Conservation (phyloP, 2,888 invertebrate species). For the Imbricaverruca yamaguchii region DNA sequence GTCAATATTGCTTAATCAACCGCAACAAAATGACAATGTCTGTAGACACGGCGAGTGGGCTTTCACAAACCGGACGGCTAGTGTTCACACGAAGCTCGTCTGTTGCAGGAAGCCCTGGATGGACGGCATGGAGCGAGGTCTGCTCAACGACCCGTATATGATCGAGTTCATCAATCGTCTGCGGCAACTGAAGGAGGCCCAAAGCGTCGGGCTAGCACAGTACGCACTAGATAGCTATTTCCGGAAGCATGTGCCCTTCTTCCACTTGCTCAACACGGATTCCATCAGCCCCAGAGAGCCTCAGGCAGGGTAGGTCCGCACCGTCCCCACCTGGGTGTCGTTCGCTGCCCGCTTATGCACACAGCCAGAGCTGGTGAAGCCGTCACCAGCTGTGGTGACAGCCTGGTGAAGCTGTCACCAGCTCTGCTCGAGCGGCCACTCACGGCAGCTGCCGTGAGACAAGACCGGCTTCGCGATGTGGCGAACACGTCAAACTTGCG, state of each 20-base stretch:
- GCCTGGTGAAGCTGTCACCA: too few relatives aligned
- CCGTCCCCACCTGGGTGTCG: background rate
- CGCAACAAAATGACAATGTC: too few relatives aligned
- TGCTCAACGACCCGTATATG: background rate
- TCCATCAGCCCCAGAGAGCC: background rate
- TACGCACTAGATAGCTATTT: constrained; percentile 6
- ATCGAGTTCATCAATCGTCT: background rate
- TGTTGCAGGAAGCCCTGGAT: constrained; percentile 4
- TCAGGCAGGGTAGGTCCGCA: background rate
- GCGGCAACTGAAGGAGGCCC: background rate
- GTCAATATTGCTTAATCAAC: too few relatives aligned
- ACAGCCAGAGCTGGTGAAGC: too few relatives aligned
- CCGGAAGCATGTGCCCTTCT: background rate
- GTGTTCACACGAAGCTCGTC: background rate
- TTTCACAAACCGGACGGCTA: too few relatives aligned
- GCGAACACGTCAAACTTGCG: too few relatives aligned
- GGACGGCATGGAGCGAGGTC: background rate
- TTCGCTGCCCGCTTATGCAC: too few relatives aligned
- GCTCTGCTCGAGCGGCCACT: too few relatives aligned
- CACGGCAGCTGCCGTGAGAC: too few relatives aligned
- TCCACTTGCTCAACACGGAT: background rate
- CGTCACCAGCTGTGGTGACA: too few relatives aligned
- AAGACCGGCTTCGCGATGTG: too few relatives aligned
- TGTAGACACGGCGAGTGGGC: too few relatives aligned
- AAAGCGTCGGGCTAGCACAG: constrained; percentile 1